These are phyloP conservation scores for Cyclargus thomasi DNA, from an alignment of 1,140 invertebrate species.

Conservation along the genomic window DNA sequence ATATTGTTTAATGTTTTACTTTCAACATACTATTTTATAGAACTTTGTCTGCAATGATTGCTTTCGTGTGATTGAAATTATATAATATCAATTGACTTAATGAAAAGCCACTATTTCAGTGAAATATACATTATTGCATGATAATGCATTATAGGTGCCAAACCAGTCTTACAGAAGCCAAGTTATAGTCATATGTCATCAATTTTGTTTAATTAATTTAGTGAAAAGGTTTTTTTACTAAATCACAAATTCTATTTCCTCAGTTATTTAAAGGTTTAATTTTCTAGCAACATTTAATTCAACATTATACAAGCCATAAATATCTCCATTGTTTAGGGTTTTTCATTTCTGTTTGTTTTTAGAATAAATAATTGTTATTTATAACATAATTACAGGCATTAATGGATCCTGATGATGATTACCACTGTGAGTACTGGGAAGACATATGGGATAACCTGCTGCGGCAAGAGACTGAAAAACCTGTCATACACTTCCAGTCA, in stretches of 20 bases:
- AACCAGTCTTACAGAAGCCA: not conserved
- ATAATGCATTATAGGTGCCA: not conserved
- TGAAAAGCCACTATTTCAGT: not conserved
- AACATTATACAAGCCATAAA: too few relatives aligned
- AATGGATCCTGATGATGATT: conserved; percentile 56
- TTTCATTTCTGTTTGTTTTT: too few relatives aligned
- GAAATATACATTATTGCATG: not conserved
- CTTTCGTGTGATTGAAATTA: not conserved
- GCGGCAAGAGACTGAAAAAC: conserved; percentile 61
- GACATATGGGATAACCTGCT: conserved; percentile 66
- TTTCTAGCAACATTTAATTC: too few relatives aligned
- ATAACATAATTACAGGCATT: conserved; percentile 36
- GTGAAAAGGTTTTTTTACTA: too few relatives aligned
- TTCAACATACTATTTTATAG: not conserved
- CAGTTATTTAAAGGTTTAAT: too few relatives aligned
- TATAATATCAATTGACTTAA: not conserved
- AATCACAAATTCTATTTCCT: too few relatives aligned
- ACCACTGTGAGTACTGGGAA: conserved; percentile 61
- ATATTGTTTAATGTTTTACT: not conserved
- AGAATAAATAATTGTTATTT: too few relatives aligned
- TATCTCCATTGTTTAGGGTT: too few relatives aligned
- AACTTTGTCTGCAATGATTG: not conserved
- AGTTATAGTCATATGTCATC: not conserved
- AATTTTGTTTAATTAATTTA: too few relatives aligned
- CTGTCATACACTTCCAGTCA: conserved; percentile 61